Conservation (phyloP, 2,797 vertebrate genomes). For the Masticophis lateralis region DNA sequence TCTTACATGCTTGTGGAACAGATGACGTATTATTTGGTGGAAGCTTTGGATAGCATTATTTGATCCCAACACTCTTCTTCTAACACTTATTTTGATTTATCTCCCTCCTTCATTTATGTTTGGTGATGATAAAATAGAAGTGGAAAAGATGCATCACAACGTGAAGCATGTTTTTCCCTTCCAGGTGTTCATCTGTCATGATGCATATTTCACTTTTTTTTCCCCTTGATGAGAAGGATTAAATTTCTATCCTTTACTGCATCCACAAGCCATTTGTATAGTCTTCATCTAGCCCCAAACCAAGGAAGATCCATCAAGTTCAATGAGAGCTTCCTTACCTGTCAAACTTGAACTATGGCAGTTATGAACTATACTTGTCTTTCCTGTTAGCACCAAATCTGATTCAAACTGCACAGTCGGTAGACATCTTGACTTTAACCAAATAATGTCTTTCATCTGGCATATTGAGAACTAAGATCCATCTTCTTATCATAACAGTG, state of each 20-base stretch:
- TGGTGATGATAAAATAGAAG: constrained; percentile 26
- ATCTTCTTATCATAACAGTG: neutral
- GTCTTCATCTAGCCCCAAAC: constrained; percentile 42
- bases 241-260: constrained; percentile 48
- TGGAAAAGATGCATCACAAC: constrained; percentile 30
- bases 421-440: neutral
- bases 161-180: constrained; percentile 53
- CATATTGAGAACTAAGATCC: neutral
- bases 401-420: neutral
- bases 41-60: neutral
- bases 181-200: constrained; percentile 53
- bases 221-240: constrained; percentile 30
- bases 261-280: constrained; percentile 21
- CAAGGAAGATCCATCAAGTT: constrained; percentile 34
- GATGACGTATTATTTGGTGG: neutral
- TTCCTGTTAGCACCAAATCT: neutral
- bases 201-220: constrained; percentile 46
- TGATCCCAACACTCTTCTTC: constrained; percentile 7
- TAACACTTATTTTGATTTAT: constrained; percentile 44
- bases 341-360: neutral
- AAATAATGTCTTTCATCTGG: neutral
- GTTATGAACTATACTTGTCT: neutral
- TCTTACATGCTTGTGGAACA: neutral
- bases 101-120: constrained; percentile 20
- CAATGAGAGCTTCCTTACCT: neutral